These are phyloP conservation scores for Athalia circularis DNA, from an alignment of 2,888 invertebrate genomes.

Conservation along the genomic window DNA sequence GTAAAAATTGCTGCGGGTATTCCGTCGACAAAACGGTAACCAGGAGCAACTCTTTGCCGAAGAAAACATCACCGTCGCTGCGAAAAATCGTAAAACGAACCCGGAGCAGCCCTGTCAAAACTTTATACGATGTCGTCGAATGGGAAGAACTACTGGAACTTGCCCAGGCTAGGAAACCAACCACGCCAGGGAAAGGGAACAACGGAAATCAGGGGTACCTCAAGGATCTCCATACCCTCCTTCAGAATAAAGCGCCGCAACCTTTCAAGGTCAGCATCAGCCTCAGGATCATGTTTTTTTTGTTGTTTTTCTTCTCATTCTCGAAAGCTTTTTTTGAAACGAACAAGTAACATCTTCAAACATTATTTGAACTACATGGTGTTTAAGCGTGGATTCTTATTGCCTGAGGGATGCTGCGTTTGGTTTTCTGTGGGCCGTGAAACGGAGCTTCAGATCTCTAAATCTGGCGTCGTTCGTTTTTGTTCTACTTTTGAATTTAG, in stretches of 20 bases:
- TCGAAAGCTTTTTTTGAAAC: background rate
- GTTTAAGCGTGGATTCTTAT: too few species aligned
- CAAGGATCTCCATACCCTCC: conserved; percentile 65
- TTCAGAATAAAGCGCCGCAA: conserved; percentile 62
- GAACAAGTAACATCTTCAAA: too few species aligned
- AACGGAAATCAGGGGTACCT: conserved; percentile 24
- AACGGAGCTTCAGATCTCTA: too few species aligned
- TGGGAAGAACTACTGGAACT: conserved; percentile 78
- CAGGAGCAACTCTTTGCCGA: conserved; percentile 60
- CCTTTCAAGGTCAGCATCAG: conserved; percentile 58
- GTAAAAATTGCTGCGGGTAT: conserved; percentile 36
- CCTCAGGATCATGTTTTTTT: too few species aligned
- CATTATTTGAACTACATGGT: too few species aligned
- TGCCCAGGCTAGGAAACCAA: conserved; percentile 77
- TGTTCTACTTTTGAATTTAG: background rate
- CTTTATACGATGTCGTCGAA: conserved; percentile 68
- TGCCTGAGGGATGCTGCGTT: too few species aligned
- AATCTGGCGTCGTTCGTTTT: too few species aligned
- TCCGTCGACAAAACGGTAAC: conserved; percentile 43
- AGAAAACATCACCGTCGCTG: conserved; percentile 75
- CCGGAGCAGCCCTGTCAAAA: conserved; percentile 46
- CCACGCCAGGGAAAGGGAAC: conserved; percentile 44
- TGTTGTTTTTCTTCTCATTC: background rate
- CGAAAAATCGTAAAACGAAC: conserved; percentile 53
- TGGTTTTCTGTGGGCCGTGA: too few species aligned